Conservation (phyloP, 2,888 invertebrate species). For the Dicycla oo region DNA sequence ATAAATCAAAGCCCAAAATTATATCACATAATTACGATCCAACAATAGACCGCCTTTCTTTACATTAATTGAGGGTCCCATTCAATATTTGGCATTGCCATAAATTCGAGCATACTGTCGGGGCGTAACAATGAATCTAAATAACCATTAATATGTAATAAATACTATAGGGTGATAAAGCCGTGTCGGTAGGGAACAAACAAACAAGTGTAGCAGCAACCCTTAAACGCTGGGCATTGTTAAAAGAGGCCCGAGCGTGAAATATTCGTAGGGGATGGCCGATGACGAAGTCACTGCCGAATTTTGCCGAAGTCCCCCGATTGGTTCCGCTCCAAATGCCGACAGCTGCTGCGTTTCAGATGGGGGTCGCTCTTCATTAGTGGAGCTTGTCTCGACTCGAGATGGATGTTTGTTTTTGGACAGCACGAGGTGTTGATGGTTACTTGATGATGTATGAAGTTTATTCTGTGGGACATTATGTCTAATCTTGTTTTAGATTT, state of each 20-base stretch:
- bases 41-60: constrained; percentile 79
- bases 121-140: constrained; percentile 89
- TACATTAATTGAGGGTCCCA: constrained; percentile 79
- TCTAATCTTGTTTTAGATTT: constrained; percentile 49
- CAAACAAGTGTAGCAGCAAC: constrained; percentile 88
- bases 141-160: constrained; percentile 91
- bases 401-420: constrained; percentile 90
- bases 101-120: constrained; percentile 90
- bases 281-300: constrained; percentile 79
- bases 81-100: constrained; percentile 86
- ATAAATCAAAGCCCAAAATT: constrained; percentile 71
- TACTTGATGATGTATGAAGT: constrained; percentile 86
- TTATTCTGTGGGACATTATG: constrained; percentile 67
- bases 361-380: constrained; percentile 89
- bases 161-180: constrained; percentile 89
- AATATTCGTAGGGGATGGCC: constrained; percentile 71
- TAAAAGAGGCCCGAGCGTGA: constrained; percentile 77
- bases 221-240: constrained; percentile 84
- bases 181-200: constrained; percentile 87
- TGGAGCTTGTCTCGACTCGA: constrained; percentile 87
- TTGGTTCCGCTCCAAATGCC: constrained; percentile 89
- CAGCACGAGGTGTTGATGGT: constrained; percentile 85
- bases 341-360: constrained; percentile 89
- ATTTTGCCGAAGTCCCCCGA: constrained; percentile 78
- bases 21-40: constrained; percentile 80